These are phyloP conservation scores for Proteles cristata DNA, from an alignment of 2,113 vertebrate species.

Conservation along the genomic window DNA sequence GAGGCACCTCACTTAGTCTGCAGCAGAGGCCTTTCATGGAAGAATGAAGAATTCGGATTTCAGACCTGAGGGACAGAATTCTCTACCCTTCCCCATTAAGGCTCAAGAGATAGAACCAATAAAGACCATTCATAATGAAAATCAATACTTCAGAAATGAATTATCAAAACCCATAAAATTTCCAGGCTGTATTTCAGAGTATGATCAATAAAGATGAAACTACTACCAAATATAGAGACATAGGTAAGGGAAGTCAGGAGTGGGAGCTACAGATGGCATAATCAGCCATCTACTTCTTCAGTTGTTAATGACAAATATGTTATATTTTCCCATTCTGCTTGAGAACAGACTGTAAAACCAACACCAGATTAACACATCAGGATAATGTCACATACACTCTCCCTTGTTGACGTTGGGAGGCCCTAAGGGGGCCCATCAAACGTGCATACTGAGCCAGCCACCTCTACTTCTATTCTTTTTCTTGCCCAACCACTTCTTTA, in stretches of 20 bases:
- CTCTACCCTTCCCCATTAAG: neutral
- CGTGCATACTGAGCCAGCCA: neutral
- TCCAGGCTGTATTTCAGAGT: constrained; percentile 5
- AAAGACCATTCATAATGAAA: neutral
- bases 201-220: neutral
- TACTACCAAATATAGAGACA: neutral
- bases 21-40: neutral
- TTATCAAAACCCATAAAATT: neutral
- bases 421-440: neutral
- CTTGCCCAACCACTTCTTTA: neutral
- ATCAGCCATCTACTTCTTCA: neutral
- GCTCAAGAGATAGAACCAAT: neutral
- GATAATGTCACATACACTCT: neutral
- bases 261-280: neutral
- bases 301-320: neutral
- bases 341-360: neutral
- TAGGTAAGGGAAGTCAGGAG: neutral
- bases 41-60: neutral
- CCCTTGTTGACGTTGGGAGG: neutral
- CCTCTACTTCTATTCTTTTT: neutral
- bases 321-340: neutral
- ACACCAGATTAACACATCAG: neutral
- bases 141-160: neutral
- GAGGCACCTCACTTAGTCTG: neutral
- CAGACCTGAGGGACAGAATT: neutral